Percentiles rank a stretch among this genome's conserved stretches.
Evolutionary conservation across 2,113 vertebrate genomes (phyloP).

Genomic region (Megatriorchis doriae): DNA sequence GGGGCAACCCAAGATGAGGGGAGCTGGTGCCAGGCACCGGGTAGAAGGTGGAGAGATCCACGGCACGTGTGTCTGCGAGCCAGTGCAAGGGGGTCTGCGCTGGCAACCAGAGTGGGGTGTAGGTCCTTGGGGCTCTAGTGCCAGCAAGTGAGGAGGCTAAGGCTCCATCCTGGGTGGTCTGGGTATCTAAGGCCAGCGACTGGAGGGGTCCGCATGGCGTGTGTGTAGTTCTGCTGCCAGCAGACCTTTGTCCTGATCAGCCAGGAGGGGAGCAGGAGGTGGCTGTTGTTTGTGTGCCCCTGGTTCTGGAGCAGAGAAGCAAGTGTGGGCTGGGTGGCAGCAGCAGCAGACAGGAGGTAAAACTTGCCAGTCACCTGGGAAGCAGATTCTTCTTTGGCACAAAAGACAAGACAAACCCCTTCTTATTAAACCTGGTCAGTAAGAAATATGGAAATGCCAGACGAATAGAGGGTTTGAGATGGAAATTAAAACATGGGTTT

Average conservation of each 20-base stretch:
- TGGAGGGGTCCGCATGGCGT: neutral
- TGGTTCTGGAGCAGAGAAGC: neutral
- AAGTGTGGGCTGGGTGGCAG: too few species aligned
- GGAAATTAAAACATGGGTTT: neutral
- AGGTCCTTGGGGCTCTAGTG: neutral
- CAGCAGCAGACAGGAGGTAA: neutral
- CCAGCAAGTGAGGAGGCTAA: too few species aligned
- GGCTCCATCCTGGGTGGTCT: neutral
- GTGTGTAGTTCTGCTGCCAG: neutral
- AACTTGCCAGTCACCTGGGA: neutral
- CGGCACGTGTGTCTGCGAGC: accelerated
- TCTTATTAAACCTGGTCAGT: neutral
- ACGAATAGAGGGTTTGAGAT: neutral
- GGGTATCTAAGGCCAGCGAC: neutral
- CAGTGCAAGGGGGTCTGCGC: neutral
- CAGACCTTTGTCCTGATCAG: neutral
- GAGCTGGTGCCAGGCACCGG: accelerated
- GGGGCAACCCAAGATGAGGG: neutral
- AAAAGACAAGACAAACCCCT: neutral
- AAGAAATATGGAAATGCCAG: neutral
- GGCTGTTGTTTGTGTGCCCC: neutral
- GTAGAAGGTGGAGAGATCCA: too few species aligned
- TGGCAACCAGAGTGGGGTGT: accelerated
- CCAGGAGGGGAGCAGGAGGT: too few species aligned
- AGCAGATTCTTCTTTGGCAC: neutral